These are phyloP conservation scores for Sycophaga agraensis DNA, from an alignment of 1,140 invertebrate species.

Conservation along the genomic window DNA sequence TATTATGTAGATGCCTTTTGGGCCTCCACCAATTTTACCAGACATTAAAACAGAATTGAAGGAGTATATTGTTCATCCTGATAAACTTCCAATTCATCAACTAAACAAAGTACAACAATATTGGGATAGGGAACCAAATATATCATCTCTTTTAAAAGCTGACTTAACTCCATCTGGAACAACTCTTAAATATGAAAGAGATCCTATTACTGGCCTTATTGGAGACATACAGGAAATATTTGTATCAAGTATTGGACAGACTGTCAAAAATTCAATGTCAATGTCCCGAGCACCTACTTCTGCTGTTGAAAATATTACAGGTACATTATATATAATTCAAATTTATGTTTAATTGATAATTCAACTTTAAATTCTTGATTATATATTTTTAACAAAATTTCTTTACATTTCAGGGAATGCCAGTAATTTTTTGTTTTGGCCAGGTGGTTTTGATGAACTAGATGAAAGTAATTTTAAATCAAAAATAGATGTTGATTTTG, in stretches of 20 bases:
- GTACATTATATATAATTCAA: slow-evolving; percentile 30
- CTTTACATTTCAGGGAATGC: slow-evolving; percentile 60
- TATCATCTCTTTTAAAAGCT: slow-evolving; percentile 57
- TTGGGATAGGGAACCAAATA: slow-evolving; percentile 58
- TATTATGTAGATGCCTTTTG: slow-evolving; percentile 49
- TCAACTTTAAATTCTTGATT: too few species aligned
- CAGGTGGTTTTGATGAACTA: slow-evolving; percentile 73
- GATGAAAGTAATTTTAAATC: slow-evolving; percentile 41
- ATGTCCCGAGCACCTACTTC: slow-evolving; percentile 66
- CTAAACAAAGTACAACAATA: slow-evolving; percentile 62
- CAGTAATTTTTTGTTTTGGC: slow-evolving; percentile 78
- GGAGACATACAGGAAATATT: slow-evolving; percentile 69
- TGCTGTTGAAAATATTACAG: slow-evolving; percentile 62
- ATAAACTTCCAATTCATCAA: slow-evolving; percentile 67
- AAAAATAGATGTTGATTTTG: slow-evolving; percentile 53
- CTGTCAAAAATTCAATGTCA: slow-evolving; percentile 75
- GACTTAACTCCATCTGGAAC: slow-evolving; percentile 57
- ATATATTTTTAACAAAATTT: neutral
- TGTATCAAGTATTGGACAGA: slow-evolving; percentile 63
- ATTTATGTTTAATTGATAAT: too few species aligned
- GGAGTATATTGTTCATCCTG: slow-evolving; percentile 63
- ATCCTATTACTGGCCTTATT: slow-evolving; percentile 71
- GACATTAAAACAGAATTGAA: slow-evolving; percentile 61
- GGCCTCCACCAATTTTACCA: slow-evolving; percentile 62
- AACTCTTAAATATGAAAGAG: slow-evolving; percentile 65